Evolutionary conservation across 2,888 invertebrate species (phyloP).

Genomic region (Schizotus pectinicornis): DNA sequence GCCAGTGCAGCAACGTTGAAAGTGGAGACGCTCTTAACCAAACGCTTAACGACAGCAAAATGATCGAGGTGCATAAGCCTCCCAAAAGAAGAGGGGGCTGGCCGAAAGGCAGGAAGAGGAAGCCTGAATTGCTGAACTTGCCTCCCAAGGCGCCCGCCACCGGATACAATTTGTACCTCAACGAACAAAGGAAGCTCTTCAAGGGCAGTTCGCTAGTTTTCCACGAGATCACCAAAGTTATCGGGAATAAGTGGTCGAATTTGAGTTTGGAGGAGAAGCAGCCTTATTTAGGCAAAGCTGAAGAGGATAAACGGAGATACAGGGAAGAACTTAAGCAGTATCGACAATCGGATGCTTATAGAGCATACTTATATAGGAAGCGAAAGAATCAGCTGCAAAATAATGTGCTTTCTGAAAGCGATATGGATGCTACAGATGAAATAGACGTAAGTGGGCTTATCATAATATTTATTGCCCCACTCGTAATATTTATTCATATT

Average conservation of each 20-base stretch:
- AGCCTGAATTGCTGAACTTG: slow-evolving; percentile 60
- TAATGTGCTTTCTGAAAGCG: slow-evolving; percentile 59
- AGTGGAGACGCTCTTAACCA: neutral
- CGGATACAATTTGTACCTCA: slow-evolving; percentile 64
- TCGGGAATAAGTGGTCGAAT: slow-evolving; percentile 65
- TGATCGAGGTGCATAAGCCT: slow-evolving; percentile 33
- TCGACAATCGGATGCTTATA: slow-evolving; percentile 64
- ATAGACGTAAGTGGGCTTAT: slow-evolving; percentile 56
- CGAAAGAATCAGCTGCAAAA: slow-evolving; percentile 57
- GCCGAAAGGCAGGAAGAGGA: slow-evolving; percentile 67
- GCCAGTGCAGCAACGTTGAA: slow-evolving; percentile 27
- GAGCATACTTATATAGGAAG: slow-evolving; percentile 61
- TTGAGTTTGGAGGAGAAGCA: slow-evolving; percentile 62
- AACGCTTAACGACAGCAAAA: neutral
- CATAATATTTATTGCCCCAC: neutral
- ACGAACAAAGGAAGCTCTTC: slow-evolving; percentile 63
- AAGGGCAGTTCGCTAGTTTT: slow-evolving; percentile 62
- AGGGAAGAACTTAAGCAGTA: slow-evolving; percentile 63
- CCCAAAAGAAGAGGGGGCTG: slow-evolving; percentile 64
- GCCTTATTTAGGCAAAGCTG: slow-evolving; percentile 63
- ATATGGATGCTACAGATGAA: slow-evolving; percentile 63
- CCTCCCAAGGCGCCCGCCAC: slow-evolving; percentile 66
- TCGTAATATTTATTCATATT: slow-evolving; percentile 1
- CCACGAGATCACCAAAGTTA: slow-evolving; percentile 64
- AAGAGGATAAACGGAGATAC: slow-evolving; percentile 64